A percentile compares a stretch with the other conserved stretches of the same genome.
Conservation (phyloP, 2,888 invertebrate genomes). For the Platycnemis pennipes region DNA sequence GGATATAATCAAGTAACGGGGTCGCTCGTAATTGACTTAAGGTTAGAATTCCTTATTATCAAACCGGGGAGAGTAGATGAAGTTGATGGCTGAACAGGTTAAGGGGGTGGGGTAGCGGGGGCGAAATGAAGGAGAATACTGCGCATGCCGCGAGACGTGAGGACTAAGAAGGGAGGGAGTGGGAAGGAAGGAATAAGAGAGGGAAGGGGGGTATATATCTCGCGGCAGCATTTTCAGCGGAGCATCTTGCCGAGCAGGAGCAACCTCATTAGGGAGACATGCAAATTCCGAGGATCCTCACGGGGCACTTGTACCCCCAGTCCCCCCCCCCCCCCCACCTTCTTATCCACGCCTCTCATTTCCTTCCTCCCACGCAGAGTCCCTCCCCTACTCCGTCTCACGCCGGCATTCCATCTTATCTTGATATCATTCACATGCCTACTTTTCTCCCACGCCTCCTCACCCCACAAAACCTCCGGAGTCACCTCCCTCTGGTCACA, state of each 20-base stretch:
- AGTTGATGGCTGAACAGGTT: not conserved
- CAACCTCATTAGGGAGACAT: slow-evolving; percentile 49
- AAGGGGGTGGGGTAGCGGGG: not conserved
- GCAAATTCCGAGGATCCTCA: slow-evolving; percentile 42
- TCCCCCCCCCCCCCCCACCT: not conserved
- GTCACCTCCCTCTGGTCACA: not conserved
- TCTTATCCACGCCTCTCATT: slow-evolving; percentile 6
- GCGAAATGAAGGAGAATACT: not conserved
- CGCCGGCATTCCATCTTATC: slow-evolving; percentile 2
- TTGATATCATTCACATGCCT: not conserved
- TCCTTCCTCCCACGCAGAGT: not conserved
- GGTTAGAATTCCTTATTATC: slow-evolving; percentile 31
- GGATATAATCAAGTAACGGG: slow-evolving; percentile 7
- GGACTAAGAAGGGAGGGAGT: not conserved
- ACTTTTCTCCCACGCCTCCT: not conserved
- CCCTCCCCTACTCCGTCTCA: not conserved
- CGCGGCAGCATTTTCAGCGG: slow-evolving; percentile 23
- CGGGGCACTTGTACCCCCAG: not conserved
- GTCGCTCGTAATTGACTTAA: not conserved
- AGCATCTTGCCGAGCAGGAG: slow-evolving; percentile 38
- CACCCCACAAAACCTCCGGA: not conserved
- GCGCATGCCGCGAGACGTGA: not conserved
- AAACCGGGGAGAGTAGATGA: not conserved
- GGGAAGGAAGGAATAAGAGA: not conserved
- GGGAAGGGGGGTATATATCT: not conserved